Base-by-base conservation (phyloP, 1,140 invertebrate species). In the Myzus persicae region DNA sequence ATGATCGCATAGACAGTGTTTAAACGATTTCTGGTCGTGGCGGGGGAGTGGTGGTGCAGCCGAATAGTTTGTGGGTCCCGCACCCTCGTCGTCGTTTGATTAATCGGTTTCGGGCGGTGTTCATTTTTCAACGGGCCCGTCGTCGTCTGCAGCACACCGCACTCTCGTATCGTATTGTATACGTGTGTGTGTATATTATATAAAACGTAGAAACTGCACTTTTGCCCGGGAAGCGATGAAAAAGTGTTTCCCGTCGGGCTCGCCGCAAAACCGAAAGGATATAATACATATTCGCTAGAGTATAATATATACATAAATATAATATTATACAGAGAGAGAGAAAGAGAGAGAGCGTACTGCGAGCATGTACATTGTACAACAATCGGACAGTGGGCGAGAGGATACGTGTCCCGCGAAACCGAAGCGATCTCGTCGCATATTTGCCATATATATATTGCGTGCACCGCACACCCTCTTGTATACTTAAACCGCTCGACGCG, bases 71-170 rank as follows among this genome's bases (percentile, higher is more conserved):
- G 46, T n/a, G 36, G 20, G 48, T 20, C 59, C 59, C 44, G 54
- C 88, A 51, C 88, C 88, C 48, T 89, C 46, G 51, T 59, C 38
- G 38, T 54, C 51, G 40, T 67, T 67, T 90, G 89, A 90, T 90
- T 90, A 90, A 90, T 90, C 89, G 89, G 51, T 90, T 67, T 90
- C 89, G 54, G 89, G 42, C 40, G 48, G 38, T 54, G 54, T 90
- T 90, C 89, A 90, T 90, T 90, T 90, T 90, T 90, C 89, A 90
- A 67, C 51, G 11, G 51, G 14, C 51, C 89, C 51, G 38, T 67
- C 51, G 54, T 42, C 54, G 89, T 90, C 89, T 31, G 22, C 87
- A 38, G n/a, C 87, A 54, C 48, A 54, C n/a, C 44, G 24, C 87
- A 46, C 44, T n/a, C 84, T 44, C 5, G 26, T 26, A 48, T 48